phyloP scores from a whole-genome alignment of 2,113 vertebrate species.

The Oryzias melastigma region DNA sequence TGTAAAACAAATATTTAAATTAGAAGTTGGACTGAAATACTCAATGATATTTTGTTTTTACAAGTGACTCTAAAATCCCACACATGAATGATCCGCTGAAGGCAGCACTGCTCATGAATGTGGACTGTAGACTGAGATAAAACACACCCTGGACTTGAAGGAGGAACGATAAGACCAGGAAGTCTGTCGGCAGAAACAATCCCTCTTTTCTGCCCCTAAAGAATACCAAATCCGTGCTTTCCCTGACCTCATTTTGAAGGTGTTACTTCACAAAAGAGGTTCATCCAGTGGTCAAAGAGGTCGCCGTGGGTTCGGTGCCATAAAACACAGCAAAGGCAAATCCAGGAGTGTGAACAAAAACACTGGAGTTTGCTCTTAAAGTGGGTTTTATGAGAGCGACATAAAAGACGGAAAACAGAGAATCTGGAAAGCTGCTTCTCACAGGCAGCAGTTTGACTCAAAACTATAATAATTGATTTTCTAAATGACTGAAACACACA shows the following conservation, averaged over 20 bases:
- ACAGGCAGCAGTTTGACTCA: too few species aligned
- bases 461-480: too few species aligned
- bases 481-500: too few species aligned
- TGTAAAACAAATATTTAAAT: too few species aligned
- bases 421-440: too few species aligned
- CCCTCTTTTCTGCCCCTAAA: not conserved
- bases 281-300: constrained; percentile 42
- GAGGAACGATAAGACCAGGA: not conserved
- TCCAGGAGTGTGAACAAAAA: not conserved
- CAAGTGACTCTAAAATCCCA: too few species aligned
- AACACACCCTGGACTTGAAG: constrained; percentile 37
- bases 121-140: constrained; percentile 42
- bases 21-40: too few species aligned
- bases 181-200: not conserved
- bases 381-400: not conserved
- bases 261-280: constrained; percentile 31
- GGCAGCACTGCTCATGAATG: not conserved
- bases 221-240: constrained; percentile 18
- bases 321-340: constrained; percentile 10
- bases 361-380: not conserved
- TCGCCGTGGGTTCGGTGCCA: not conserved
- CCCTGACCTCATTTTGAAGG: constrained; percentile 35
- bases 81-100: not conserved
- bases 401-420: not conserved
- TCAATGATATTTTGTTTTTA: too few species aligned